Base-by-base conservation (phyloP, 2,888 invertebrate genomes). In the Apamea anceps region DNA sequence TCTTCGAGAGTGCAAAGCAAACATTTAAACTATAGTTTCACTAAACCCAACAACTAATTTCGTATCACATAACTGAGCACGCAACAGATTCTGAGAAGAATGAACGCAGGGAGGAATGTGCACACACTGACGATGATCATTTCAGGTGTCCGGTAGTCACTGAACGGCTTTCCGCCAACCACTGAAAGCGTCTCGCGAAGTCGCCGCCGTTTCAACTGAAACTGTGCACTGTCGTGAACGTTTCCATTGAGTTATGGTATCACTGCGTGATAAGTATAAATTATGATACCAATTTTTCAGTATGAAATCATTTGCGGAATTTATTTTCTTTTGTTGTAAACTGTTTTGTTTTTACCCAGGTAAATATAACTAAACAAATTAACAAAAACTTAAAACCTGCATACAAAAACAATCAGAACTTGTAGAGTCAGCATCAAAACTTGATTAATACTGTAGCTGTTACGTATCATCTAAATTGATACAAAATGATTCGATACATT, bases 21-120 rank as follows among this genome's bases (percentile, higher is more conserved):
- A 96, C 96, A 96, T 96, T 94, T 94, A 93, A 90, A 92, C 92
- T 90, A 90, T 88, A 91, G 90, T 94, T 94, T 93, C 94, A 94
- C 94, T 94, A 92, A 92, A 91, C 89, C 91, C 87, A 92, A 92
- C 92, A 93, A 91, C 91, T 86, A 90, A 91, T 83, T 90, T 90
- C 89, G 91, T 91, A 92, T 93, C 92, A 92, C 91, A 89, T 89
- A 90, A 88, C 89, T 79, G 84, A 88, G 87, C 81, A 91, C 86
- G 89, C 89, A 91, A 90, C 90, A 90, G 85, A 91, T 86, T 91
- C 89, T 91, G 79, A 90, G 82, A 72, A 92, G 83, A 78, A 91
- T 77, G 76, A 90, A 88, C 65, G 87, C 85, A 60, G 89, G 89
- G n/a, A 92, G 75, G 32, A 90, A 72, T 75, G 89, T 81, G 80